A percentile compares a stretch with the other conserved stretches of the same genome.
Evolutionary conservation across 2,113 vertebrate species (phyloP).

Genomic region (Malurus melanocephalus): DNA sequence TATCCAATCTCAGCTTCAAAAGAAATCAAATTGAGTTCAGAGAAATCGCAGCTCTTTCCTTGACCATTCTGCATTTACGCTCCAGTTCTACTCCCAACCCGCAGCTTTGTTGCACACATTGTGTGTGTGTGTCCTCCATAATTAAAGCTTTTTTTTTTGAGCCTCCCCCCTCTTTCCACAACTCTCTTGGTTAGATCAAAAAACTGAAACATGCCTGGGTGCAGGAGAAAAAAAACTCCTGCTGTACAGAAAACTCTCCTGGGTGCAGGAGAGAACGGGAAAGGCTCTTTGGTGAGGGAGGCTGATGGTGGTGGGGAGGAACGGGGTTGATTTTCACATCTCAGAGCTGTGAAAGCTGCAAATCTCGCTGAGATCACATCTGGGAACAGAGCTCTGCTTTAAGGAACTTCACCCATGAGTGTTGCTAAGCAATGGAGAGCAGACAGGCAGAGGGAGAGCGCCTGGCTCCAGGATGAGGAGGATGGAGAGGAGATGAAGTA

Average conservation of each 20-base stretch:
- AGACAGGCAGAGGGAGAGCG: not conserved
- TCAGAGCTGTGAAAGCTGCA: constrained; percentile 21
- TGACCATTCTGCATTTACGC: not conserved
- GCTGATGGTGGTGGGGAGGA: not conserved
- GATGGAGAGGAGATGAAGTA: not conserved
- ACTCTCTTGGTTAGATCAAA: constrained; percentile 40
- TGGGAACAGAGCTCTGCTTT: constrained; percentile 52
- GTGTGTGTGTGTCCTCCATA: not conserved
- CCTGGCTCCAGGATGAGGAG: constrained; percentile 29
- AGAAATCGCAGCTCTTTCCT: not conserved
- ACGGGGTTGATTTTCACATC: constrained; percentile 17
- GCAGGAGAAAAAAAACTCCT: not conserved
- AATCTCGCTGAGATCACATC: constrained; percentile 46
- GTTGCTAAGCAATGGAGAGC: constrained; percentile 72
- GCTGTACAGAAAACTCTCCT: too few relatives aligned
- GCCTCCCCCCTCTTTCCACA: constrained; percentile 13
- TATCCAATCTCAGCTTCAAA: not conserved
- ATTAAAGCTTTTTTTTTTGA: constrained; percentile 28
- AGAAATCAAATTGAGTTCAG: not conserved
- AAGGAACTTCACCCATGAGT: constrained; percentile 54
- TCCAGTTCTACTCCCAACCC: not conserved
- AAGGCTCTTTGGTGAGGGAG: not conserved
- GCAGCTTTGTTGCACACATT: not conserved
- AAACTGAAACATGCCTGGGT: constrained; percentile 20
- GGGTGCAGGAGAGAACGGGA: not conserved